Percentiles rank a stretch among this genome's conserved stretches.
Conservation (phyloP, 2,113 vertebrate species). For the Diphyllodes magnificus region DNA sequence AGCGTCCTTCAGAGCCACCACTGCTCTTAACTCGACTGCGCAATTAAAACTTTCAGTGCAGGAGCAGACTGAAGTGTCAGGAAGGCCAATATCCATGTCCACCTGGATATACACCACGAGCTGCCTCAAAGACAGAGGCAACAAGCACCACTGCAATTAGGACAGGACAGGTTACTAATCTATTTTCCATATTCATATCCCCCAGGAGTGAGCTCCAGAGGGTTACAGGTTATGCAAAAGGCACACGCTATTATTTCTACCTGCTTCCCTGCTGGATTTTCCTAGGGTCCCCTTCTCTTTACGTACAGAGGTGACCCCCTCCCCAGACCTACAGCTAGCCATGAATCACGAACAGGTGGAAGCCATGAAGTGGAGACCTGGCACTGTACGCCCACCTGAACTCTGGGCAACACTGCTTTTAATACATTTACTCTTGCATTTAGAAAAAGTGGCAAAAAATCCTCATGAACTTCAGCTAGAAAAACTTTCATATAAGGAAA, state of each 20-base stretch:
- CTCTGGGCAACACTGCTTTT: neutral
- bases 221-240: accelerated
- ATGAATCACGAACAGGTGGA: neutral
- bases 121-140: neutral
- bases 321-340: neutral
- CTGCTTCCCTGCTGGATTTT: neutral
- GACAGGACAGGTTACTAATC: neutral
- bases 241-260: neutral
- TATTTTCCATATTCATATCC: neutral
- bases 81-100: neutral
- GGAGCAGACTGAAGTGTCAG: neutral
- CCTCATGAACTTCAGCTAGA: neutral
- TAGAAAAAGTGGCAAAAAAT: neutral
- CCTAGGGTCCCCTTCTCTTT: neutral
- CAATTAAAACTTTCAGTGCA: neutral
- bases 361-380: neutral
- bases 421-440: neutral
- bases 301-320: neutral
- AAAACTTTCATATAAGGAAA: neutral
- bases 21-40: accelerated
- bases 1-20: neutral
- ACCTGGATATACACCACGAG: neutral
- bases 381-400: neutral
- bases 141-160: neutral
- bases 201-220: neutral